phyloP scores from a whole-genome alignment of 2,888 invertebrate species.

The Anoplius nigerrimus region DNA sequence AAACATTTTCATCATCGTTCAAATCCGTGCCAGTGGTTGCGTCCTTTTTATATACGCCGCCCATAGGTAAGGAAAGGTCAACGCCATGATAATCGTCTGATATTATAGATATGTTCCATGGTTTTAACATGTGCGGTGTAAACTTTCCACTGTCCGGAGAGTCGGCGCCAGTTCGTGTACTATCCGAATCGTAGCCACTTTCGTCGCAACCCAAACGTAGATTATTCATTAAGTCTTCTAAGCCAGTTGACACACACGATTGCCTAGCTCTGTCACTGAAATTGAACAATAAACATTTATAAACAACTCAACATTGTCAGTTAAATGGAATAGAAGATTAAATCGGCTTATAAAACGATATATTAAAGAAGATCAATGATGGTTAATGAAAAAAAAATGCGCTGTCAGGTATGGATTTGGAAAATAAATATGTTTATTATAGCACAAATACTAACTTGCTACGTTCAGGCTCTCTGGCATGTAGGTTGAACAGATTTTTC shows the following conservation, averaged over 20 bases:
- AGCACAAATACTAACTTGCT: conserved; percentile 44
- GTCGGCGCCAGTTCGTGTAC: conserved; percentile 77
- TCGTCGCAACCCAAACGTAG: conserved; percentile 76
- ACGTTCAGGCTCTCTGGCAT: conserved; percentile 59
- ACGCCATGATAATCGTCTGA: conserved; percentile 67
- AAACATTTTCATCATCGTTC: not conserved
- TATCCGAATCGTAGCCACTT: conserved; percentile 80
- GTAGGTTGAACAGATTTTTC: conserved; percentile 63
- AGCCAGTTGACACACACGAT: conserved; percentile 46
- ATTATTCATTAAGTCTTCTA: conserved; percentile 70
- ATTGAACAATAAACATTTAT: conserved; percentile 16
- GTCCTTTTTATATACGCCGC: conserved; percentile 15
- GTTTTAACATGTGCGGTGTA: conserved; percentile 47
- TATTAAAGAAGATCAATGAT: too few relatives aligned
- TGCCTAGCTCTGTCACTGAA: conserved; percentile 43
- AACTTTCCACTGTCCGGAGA: conserved; percentile 76
- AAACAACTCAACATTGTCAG: too few relatives aligned
- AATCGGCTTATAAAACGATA: too few relatives aligned
- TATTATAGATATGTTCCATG: conserved; percentile 64
- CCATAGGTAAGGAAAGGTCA: conserved; percentile 53
- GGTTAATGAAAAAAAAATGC: too few relatives aligned
- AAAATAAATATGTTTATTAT: not conserved
- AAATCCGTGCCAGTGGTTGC: not conserved
- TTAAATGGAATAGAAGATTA: too few relatives aligned
- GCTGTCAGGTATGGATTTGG: not conserved